These are phyloP conservation scores for Dynastes grantii DNA, from an alignment of 2,888 invertebrate genomes.

Conservation along the genomic window DNA sequence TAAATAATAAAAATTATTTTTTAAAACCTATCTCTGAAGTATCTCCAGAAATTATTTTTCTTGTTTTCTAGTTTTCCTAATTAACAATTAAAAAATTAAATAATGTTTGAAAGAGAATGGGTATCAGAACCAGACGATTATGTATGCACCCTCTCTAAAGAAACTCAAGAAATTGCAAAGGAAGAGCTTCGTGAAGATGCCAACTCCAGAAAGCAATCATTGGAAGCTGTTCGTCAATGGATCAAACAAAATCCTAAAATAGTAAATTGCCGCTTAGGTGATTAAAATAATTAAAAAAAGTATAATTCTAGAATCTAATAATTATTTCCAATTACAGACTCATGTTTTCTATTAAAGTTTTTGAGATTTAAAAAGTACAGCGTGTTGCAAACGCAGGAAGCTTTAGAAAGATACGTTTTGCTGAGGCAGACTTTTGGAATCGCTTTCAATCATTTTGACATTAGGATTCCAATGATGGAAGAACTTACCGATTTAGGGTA, in stretches of 20 bases:
- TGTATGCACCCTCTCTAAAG: conserved; percentile 75
- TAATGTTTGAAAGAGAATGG: conserved; percentile 68
- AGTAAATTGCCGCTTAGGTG: conserved; percentile 79
- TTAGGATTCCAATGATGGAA: conserved; percentile 79
- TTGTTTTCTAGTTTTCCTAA: too few species aligned
- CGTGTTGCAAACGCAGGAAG: conserved; percentile 84
- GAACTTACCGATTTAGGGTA: conserved; percentile 83
- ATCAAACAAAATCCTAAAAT: conserved; percentile 81
- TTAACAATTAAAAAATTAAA: conserved; percentile 27
- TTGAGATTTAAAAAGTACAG: conserved; percentile 87
- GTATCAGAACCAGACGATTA: conserved; percentile 79
- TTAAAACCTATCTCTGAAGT: too few species aligned
- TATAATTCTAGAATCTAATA: neutral
- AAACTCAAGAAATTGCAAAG: conserved; percentile 77
- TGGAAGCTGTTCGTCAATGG: conserved; percentile 80
- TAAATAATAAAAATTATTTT: too few species aligned
- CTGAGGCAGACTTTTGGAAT: conserved; percentile 85
- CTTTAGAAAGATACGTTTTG: conserved; percentile 83
- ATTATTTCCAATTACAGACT: conserved; percentile 71
- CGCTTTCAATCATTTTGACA: conserved; percentile 83
- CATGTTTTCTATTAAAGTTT: conserved; percentile 81
- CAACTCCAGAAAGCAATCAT: conserved; percentile 76
- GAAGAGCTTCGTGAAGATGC: conserved; percentile 81
- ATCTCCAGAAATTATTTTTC: too few species aligned
- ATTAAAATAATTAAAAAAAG: conserved; percentile 50